Base-by-base conservation (phyloP, 2,888 invertebrate genomes). In the Acanthacorydalis orientalis region DNA sequence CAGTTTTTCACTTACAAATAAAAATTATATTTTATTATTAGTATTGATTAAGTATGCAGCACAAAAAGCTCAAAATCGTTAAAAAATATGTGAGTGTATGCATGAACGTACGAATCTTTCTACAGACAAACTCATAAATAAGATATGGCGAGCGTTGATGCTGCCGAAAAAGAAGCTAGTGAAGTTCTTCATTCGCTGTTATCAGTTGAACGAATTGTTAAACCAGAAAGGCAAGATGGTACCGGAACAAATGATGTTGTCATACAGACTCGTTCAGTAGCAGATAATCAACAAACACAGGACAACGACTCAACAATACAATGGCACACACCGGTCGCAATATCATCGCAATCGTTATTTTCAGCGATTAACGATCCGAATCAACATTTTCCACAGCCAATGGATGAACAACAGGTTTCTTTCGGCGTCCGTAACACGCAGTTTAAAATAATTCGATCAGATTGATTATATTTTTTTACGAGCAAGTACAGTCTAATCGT, bases 121-220 rank as follows among this genome's bases (percentile, higher is more conserved):
- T 16, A 8, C n/a, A 41, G 7, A 42, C 10, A 10, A 12, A n/a
- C 16, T 23, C 23, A 4, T 23, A 23, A 23, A 23, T 68, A 69
- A 59, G 70, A 73, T 65, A 75, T 77, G 76, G 73, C 76, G 60
- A 71, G 70, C 56, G 77, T 77, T 54, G 77, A 77, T 61, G 72
- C 75, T 51, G 79, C 79, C 34, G 80, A 79, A 64, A 79, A 78
- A 62, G 80, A 80, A 61, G 80, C 80, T 15, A 80, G 78, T 57
- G 80, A 80, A 64, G 79, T 80, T 40, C 65, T 80, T 47, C 78
- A 79, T 60, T 77, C 78, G 14, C 63, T 80, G 51, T 63, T 80
- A 48, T 77, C 78, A 8, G 78, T 79, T 52, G 78, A 79, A 61
- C 67, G 79, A 32, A 73, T 78, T 42, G 77, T 77, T 59, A 75